These are phyloP conservation scores for Actinernus sp. DNA, from an alignment of 92 coral and sea anemone genomes.

Conservation along the genomic window DNA sequence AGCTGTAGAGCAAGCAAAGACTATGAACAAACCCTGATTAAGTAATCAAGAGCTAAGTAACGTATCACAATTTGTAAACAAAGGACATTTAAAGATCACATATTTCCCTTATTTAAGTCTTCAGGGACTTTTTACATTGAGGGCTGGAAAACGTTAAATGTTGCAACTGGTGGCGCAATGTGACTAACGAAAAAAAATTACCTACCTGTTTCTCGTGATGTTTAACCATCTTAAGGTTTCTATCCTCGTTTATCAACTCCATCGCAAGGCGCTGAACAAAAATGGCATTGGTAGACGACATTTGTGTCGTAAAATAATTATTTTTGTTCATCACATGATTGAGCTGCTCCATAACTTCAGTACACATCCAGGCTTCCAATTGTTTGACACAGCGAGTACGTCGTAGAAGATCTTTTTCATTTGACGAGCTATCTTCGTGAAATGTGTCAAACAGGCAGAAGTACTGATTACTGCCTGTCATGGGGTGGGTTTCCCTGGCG, in stretches of 20 bases:
- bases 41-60: too few species aligned
- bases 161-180: too few species aligned
- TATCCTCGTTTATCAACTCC: slow-evolving; percentile 24
- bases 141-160: too few species aligned
- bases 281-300: neutral
- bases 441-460: slow-evolving; percentile 31
- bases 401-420: slow-evolving; percentile 20
- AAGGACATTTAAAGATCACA: too few species aligned
- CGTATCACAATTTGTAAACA: too few species aligned
- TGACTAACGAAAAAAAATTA: too few species aligned
- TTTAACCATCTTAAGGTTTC: slow-evolving; percentile 5
- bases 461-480: slow-evolving; percentile 11
- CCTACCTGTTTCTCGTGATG: slow-evolving; percentile 22
- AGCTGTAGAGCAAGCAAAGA: too few species aligned
- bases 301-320: neutral
- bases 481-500: slow-evolving; percentile 1
- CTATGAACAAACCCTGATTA: too few species aligned
- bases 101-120: too few species aligned
- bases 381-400: too few species aligned
- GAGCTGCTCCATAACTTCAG: slow-evolving; percentile 31
- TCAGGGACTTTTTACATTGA: too few species aligned
- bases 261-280: slow-evolving; percentile 5
- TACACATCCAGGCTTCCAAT: too few species aligned
- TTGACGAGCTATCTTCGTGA: slow-evolving; percentile 35
- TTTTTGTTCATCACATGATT: slow-evolving; percentile 22